A percentile compares a stretch with the other conserved stretches of the same genome.
Evolutionary conservation across 2,888 invertebrate species (phyloP).

Genomic region (Drosophila neonasuta): DNA sequence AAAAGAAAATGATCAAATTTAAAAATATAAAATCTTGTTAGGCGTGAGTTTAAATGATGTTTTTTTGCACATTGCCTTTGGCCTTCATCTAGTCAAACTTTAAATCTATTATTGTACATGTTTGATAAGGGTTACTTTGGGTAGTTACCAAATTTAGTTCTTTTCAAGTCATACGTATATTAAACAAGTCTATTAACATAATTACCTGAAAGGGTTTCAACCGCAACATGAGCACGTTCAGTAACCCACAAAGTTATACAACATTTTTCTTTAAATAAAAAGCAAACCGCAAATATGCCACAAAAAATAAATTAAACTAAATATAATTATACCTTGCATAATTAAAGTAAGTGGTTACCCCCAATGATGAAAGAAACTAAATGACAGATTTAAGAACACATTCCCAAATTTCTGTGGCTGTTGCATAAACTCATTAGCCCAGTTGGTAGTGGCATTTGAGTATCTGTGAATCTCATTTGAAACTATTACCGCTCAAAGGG

Average conservation of each 20-base stretch:
- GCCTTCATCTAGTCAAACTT: too few relatives aligned
- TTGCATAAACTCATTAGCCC: slow-evolving; percentile 20
- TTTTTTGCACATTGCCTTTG: too few relatives aligned
- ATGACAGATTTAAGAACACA: neutral
- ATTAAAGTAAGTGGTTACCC: slow-evolving; percentile 18
- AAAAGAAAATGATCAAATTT: neutral
- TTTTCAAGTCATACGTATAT: neutral
- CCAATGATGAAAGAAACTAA: slow-evolving; percentile 21
- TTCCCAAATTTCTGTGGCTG: neutral
- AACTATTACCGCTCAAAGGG: slow-evolving; percentile 51
- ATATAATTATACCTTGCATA: slow-evolving; percentile 33
- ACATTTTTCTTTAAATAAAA: slow-evolving; percentile 21
- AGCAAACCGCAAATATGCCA: slow-evolving; percentile 38
- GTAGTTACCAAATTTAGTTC: neutral
- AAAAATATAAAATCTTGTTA: neutral
- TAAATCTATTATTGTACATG: too few relatives aligned
- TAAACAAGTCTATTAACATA: slow-evolving; percentile 10
- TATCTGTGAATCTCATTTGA: slow-evolving; percentile 57
- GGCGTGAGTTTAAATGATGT: too few relatives aligned
- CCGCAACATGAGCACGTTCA: slow-evolving; percentile 3
- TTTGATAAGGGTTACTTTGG: neutral
- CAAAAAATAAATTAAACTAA: slow-evolving; percentile 29
- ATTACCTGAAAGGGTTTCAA: slow-evolving; percentile 10
- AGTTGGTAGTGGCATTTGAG: slow-evolving; percentile 1
- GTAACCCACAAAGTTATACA: neutral